These are phyloP conservation scores for Chromobotia macracanthus DNA, from an alignment of 2,797 vertebrate species.

Conservation along the genomic window DNA sequence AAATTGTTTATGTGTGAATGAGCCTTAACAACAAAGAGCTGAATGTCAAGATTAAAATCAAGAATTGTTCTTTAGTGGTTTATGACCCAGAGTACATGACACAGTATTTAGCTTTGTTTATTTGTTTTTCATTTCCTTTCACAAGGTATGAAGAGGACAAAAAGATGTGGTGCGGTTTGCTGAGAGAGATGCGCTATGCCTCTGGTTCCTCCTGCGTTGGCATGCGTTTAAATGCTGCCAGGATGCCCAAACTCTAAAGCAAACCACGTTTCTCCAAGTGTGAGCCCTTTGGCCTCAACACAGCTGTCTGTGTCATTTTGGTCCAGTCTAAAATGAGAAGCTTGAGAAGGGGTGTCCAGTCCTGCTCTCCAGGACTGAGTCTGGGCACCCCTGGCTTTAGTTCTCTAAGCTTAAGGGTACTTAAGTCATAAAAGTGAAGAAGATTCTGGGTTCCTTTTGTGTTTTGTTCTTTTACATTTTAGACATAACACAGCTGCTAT, in stretches of 20 bases:
- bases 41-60: too few species aligned
- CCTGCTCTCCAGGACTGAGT: too few species aligned
- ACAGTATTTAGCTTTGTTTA: background rate
- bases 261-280: background rate
- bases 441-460: background rate
- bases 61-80: too few species aligned
- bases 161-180: slow-evolving; percentile 94
- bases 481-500: slow-evolving; percentile 15
- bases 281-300: slow-evolving; percentile 19
- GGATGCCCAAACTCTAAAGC: slow-evolving; percentile 90
- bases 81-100: background rate
- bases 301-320: slow-evolving; percentile 17
- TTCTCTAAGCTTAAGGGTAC: too few species aligned
- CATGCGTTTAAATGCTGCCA: slow-evolving; percentile 90
- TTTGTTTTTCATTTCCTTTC: background rate
- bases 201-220: slow-evolving; percentile 91
- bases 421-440: background rate
- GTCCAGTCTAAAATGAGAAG: slow-evolving; percentile 7
- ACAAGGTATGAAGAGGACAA: slow-evolving; percentile 92
- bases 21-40: too few species aligned
- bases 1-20: too few species aligned
- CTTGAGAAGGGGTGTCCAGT: too few species aligned
- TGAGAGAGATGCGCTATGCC: slow-evolving; percentile 96
- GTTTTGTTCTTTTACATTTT: background rate
- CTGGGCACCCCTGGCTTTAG: too few species aligned